A percentile compares a stretch with the other conserved stretches of the same genome.
Evolutionary conservation across 2,888 invertebrate species (phyloP).

Genomic region (Phlogophora meticulosa): DNA sequence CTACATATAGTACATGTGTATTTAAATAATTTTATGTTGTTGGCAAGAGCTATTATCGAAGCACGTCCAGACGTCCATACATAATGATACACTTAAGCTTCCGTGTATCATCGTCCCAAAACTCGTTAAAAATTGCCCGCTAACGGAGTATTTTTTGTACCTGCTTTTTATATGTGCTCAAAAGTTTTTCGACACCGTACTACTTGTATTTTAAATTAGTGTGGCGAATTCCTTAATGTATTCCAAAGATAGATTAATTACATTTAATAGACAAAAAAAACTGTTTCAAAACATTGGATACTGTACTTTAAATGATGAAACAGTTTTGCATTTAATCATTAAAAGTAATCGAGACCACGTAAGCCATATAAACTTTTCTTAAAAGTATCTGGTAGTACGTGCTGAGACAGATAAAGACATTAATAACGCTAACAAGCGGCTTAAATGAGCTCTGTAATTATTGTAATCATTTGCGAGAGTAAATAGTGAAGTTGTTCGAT

Average conservation of each 20-base stretch:
- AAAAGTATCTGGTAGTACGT: slow-evolving; percentile 4
- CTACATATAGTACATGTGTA: slow-evolving; percentile 35
- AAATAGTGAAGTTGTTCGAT: background rate
- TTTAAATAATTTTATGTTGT: slow-evolving; percentile 60
- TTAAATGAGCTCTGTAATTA: slow-evolving; percentile 1
- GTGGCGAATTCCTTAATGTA: slow-evolving; percentile 26
- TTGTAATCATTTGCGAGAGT: slow-evolving; percentile 11
- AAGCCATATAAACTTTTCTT: slow-evolving; percentile 14
- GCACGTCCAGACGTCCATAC: slow-evolving; percentile 40
- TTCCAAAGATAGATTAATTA: slow-evolving; percentile 4
- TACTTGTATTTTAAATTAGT: slow-evolving; percentile 34
- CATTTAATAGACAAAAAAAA: slow-evolving; percentile 13
- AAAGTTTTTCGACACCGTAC: slow-evolving; percentile 64
- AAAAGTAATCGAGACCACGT: slow-evolving; percentile 7
- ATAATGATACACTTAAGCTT: slow-evolving; percentile 65
- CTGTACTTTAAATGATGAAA: background rate
- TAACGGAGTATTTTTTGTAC: slow-evolving; percentile 74
- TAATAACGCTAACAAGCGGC: background rate
- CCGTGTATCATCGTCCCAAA: slow-evolving; percentile 69
- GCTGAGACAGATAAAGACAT: slow-evolving; percentile 14
- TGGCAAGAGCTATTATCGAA: slow-evolving; percentile 70
- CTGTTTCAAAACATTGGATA: slow-evolving; percentile 10
- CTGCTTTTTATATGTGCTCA: slow-evolving; percentile 51
- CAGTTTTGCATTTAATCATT: background rate
- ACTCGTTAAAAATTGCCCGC: slow-evolving; percentile 69